A percentile compares a stretch with the other conserved stretches of the same genome.
phyloP scores from a whole-genome alignment of 2,113 vertebrate species.

The Heloderma charlesbogerti region DNA sequence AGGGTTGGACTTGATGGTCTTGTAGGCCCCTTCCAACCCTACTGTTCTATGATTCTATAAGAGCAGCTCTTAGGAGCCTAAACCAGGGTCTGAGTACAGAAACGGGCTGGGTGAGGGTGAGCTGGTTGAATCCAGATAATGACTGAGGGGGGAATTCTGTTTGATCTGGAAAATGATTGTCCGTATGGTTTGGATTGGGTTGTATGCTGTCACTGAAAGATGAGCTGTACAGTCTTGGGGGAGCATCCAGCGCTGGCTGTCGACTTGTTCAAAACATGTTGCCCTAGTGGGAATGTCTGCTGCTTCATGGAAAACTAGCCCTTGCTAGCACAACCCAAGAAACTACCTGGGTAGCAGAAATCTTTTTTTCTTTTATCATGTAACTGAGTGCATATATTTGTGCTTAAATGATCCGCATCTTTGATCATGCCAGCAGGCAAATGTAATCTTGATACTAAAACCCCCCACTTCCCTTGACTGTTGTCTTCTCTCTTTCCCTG shows the following conservation, averaged over 20 bases:
- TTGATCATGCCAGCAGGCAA: not conserved
- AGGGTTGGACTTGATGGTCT: too few relatives aligned
- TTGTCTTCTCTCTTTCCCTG: slow-evolving; percentile 16
- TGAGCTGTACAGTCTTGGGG: not conserved
- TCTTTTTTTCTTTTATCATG: not conserved
- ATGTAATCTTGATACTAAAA: not conserved
- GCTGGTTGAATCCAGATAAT: not conserved
- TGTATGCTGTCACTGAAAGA: not conserved
- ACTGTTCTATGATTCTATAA: too few relatives aligned
- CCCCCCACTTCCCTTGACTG: not conserved
- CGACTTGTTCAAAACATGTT: too few relatives aligned
- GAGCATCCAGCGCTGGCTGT: too few relatives aligned
- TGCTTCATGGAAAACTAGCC: too few relatives aligned
- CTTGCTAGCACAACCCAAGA: too few relatives aligned
- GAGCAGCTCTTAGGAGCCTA: too few relatives aligned
- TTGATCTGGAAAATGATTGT: not conserved
- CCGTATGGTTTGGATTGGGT: not conserved
- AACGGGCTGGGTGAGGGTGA: not conserved
- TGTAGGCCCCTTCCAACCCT: too few relatives aligned
- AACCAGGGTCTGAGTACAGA: too few relatives aligned
- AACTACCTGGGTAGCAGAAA: too few relatives aligned
- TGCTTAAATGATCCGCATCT: not conserved
- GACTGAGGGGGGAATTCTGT: not conserved
- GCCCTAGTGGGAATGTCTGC: too few relatives aligned
- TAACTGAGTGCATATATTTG: not conserved